These are phyloP conservation scores for Diplolepis rosae DNA, from an alignment of 2,888 invertebrate species.

Conservation along the genomic window DNA sequence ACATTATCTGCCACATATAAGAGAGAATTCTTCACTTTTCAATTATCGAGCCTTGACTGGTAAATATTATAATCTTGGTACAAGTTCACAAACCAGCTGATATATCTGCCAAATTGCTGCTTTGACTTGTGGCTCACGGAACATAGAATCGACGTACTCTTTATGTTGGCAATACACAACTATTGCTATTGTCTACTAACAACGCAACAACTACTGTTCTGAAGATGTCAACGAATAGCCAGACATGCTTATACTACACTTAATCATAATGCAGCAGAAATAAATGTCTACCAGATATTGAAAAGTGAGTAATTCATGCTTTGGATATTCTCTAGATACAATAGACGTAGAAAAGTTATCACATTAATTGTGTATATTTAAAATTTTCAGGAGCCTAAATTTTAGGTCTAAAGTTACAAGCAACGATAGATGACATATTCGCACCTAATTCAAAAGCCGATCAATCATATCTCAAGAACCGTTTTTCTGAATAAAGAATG, in stretches of 20 bases:
- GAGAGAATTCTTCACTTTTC: slow-evolving; percentile 55
- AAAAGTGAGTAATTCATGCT: no score
- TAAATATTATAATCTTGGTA: slow-evolving; percentile 47
- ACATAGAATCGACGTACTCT: no score
- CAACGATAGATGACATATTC: slow-evolving; percentile 2
- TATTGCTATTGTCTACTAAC: background rate
- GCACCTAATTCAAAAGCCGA: slow-evolving; percentile 45
- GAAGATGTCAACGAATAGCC: background rate
- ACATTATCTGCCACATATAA: slow-evolving; percentile 35
- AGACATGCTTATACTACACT: background rate
- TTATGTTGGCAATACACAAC: slow-evolving; percentile 2
- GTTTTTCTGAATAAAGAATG: slow-evolving; percentile 46
- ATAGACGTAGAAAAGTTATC: no score
- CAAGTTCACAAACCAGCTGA: slow-evolving; percentile 49
- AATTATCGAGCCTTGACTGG: slow-evolving; percentile 57
- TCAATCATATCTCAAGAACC: slow-evolving; percentile 56
- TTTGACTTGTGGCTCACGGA: slow-evolving; percentile 32
- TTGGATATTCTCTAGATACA: no score
- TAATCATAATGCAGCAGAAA: no score
- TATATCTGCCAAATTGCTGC: slow-evolving; percentile 56
- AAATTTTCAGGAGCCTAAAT: background rate
- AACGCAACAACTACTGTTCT: background rate
- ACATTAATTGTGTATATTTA: background rate
- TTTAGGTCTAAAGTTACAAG: background rate
- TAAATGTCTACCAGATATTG: no score